Conservation (phyloP, 2,888 invertebrate genomes). For the Perithous albicinctus region DNA sequence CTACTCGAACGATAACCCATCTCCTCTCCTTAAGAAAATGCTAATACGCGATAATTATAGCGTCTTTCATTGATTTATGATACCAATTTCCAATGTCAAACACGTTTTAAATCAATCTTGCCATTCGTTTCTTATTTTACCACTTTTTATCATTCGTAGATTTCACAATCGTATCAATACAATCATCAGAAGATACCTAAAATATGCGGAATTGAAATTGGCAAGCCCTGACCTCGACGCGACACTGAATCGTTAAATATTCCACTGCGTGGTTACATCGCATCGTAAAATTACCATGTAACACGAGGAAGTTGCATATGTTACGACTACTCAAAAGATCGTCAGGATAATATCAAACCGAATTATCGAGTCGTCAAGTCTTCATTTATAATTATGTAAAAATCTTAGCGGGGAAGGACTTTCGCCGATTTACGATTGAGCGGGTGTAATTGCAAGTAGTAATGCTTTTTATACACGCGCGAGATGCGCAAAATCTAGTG, state of each 20-base stretch:
- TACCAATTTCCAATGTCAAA: not conserved
- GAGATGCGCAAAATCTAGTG: not conserved
- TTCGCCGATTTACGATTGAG: slow-evolving; percentile 48
- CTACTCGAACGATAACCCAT: too few species aligned
- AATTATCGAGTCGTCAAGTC: slow-evolving; percentile 24
- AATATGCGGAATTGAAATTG: not conserved
- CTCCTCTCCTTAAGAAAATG: not conserved
- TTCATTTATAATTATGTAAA: slow-evolving; percentile 45
- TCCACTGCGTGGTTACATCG: not conserved
- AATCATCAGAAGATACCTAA: not conserved
- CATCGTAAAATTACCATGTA: not conserved
- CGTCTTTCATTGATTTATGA: too few species aligned
- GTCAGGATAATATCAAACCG: slow-evolving; percentile 22
- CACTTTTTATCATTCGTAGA: not conserved
- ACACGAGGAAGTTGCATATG: slow-evolving; percentile 24
- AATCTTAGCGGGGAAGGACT: slow-evolving; percentile 42
- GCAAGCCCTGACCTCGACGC: not conserved
- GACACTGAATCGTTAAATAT: not conserved
- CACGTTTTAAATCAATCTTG: not conserved
- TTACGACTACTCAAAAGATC: not conserved
- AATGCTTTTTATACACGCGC: not conserved
- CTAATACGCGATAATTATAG: too few species aligned
- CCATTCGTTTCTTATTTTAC: not conserved
- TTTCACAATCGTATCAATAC: not conserved
- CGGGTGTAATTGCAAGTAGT: slow-evolving; percentile 43